phyloP scores from a whole-genome alignment of 1,140 invertebrate species.

The Manduca sexta region DNA sequence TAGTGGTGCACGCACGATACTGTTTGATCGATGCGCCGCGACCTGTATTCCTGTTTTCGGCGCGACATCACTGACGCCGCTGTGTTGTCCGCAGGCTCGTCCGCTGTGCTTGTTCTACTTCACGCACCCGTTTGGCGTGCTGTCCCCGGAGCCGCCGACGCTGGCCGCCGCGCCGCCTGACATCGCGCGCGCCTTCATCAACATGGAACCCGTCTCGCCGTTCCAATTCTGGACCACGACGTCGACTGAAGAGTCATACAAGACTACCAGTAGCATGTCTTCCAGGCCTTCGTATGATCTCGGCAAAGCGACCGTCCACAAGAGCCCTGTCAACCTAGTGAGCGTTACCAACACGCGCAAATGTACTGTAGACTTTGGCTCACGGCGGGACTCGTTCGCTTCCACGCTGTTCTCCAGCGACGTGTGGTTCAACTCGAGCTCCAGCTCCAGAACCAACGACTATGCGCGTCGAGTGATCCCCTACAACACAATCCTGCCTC shows the following conservation, averaged over 20 bases:
- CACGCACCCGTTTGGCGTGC: conserved; percentile 68
- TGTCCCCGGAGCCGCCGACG: conserved; percentile 62
- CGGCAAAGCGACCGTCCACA: conserved; percentile 30
- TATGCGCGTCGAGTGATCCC: conserved; percentile 32
- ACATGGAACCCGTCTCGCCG: conserved; percentile 41
- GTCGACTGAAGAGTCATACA: background rate
- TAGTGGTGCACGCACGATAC: too few species aligned
- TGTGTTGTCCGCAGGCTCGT: conserved; percentile 36
- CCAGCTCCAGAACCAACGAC: conserved; percentile 22
- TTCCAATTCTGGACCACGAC: conserved; percentile 17
- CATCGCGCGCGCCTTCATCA: conserved; percentile 35
- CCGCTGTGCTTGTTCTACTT: conserved; percentile 71
- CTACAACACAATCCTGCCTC: conserved; percentile 41
- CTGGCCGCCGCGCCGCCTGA: conserved; percentile 35
- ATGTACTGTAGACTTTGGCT: conserved; percentile 22
- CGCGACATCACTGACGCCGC: too few species aligned
- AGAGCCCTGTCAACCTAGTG: conserved; percentile 25
- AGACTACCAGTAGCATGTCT: conserved; percentile 5
- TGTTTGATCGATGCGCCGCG: too few species aligned
- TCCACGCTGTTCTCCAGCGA: conserved; percentile 47
- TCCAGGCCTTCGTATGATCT: conserved; percentile 23
- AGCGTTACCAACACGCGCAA: conserved; percentile 18
- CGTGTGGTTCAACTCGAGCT: conserved; percentile 40
- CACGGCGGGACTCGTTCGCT: conserved; percentile 27
- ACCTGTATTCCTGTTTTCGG: too few species aligned